Conservation (phyloP, 2,888 invertebrate species). For the Pristionchus entomophagus region DNA sequence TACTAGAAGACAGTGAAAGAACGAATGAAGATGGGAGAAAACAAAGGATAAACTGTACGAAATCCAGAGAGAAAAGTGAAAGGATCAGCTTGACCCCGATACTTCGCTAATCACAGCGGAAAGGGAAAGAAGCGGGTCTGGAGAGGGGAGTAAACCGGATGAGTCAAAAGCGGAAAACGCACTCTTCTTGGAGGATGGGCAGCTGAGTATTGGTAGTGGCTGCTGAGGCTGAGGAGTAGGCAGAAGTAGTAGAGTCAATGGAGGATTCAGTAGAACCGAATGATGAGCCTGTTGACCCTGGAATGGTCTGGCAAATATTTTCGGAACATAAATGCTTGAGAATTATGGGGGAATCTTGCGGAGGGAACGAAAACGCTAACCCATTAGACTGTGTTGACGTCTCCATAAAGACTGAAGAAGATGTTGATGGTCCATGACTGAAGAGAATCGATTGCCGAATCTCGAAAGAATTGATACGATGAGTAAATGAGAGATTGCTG, state of each 20-base stretch:
- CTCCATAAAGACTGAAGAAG: conserved; percentile 35
- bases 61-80: background rate
- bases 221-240: background rate
- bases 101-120: conserved; percentile 22
- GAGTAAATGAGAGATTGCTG: background rate
- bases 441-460: background rate
- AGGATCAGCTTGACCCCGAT: conserved; percentile 16
- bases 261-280: background rate
- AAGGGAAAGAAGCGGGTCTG: background rate
- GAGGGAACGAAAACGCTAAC: background rate
- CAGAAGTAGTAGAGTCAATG: conserved; percentile 17
- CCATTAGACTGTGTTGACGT: conserved; percentile 13
- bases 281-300: background rate
- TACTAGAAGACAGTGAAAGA: background rate
- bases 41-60: conserved; percentile 21
- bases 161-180: conserved; percentile 3
- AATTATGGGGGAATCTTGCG: too few species aligned
- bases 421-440: conserved; percentile 43
- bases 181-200: conserved; percentile 41
- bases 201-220: background rate
- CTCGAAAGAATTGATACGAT: background rate
- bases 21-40: background rate
- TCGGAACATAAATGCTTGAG: background rate
- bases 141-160: conserved; percentile 1
- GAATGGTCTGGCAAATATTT: too few species aligned